Base-by-base conservation (phyloP, 2,113 vertebrate genomes). In the Xenus cinereus region DNA sequence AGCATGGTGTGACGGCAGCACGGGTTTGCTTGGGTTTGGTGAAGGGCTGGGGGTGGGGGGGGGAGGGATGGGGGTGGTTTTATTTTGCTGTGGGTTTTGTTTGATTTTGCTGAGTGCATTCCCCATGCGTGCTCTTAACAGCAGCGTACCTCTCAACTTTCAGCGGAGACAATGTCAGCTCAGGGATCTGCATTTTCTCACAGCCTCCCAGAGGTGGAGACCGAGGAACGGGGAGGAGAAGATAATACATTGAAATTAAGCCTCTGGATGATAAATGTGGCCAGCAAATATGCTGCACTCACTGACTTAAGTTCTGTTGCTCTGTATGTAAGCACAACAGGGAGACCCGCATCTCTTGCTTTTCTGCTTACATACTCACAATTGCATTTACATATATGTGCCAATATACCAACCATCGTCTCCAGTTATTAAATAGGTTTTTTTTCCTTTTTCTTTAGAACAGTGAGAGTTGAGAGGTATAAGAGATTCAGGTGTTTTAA, bases 1-100 rank as follows among this genome's bases (percentile, higher is more conserved):
- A 96, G 97, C 97, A 94, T 98, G 97, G 66, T 98, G 97, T 97
- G 96, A 89, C 89, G 54, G 94, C 89, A 95, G 93, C 98, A 95
- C 95, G 95, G 62, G 94, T 96, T 94, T 95, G 96, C 95, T 93
- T 92, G 89, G 80, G 87, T 68, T 87, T 57, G 93, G 66, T 27
- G 73, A 48, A 27, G 89, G 84, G 76, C 4, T 12, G 59, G 63
- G 59, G 45, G 41, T 4, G 33, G 33, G 12, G 33, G 20, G 20
- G 37, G 37, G 37, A 27, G 89, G 84, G 76, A 3, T 20, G 63
- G 72, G 59, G 43, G 62, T 81, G 84, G 69, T 30, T 81, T 93
- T 64, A 6, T 75, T 92, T 84, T 87, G 83, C 84, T 64, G 41
- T 75, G 73, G 60, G 28, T 90, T 93, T 79, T 78, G 80, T 95